Percentiles rank a stretch among this genome's conserved stretches.
These are phyloP conservation scores for Yoshiicerus persimilis DNA, from an alignment of 1,140 invertebrate species.

Conservation along the genomic window DNA sequence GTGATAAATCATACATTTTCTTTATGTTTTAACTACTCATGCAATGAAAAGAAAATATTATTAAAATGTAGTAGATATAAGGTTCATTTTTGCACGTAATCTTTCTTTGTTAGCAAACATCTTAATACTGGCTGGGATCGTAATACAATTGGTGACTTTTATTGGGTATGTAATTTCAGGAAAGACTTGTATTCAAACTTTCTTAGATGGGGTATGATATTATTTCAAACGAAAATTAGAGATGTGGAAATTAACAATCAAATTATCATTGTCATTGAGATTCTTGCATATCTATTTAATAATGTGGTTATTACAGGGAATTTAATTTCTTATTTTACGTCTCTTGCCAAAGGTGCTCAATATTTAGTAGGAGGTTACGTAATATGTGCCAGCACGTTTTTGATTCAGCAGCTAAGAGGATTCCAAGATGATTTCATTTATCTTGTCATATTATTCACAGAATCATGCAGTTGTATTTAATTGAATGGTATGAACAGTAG, in stretches of 20 bases:
- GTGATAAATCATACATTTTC: no score
- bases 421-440: not conserved
- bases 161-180: no score
- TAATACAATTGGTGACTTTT: no score
- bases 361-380: no score
- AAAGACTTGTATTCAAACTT: not conserved
- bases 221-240: not conserved
- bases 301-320: not conserved
- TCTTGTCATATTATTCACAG: not conserved
- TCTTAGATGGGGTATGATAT: not conserved
- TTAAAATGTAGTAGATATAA: no score
- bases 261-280: not conserved
- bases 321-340: not conserved
- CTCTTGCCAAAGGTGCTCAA: not conserved
- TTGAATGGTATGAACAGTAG: not conserved
- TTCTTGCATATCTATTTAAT: not conserved
- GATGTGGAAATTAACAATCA: not conserved
- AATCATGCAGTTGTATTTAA: not conserved
- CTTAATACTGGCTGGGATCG: no score
- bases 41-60: no score
- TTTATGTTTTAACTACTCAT: no score
- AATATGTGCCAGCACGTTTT: not conserved
- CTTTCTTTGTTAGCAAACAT: no score
- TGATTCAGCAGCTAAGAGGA: not conserved
- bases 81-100: no score